Percentiles rank a stretch among this genome's conserved stretches.
Conservation (phyloP, 2,888 invertebrate genomes). For the Cerastis leucographa region DNA sequence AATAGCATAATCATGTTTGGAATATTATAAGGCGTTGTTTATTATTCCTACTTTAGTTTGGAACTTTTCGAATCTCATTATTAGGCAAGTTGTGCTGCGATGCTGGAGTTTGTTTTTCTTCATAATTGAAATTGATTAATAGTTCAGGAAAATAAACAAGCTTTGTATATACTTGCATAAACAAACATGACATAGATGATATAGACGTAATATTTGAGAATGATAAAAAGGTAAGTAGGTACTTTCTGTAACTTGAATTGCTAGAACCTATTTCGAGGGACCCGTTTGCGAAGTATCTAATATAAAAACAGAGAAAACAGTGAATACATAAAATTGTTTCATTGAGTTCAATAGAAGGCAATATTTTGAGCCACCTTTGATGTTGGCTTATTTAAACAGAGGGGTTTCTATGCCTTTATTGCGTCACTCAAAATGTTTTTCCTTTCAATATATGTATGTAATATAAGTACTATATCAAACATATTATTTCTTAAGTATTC, state of each 20-base stretch:
- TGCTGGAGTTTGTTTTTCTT: conserved; percentile 60
- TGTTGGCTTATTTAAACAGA: conserved; percentile 86
- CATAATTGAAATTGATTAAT: conserved; percentile 67
- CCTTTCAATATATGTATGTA: conserved; percentile 68
- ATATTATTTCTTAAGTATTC: conserved; percentile 45
- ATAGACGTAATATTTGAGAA: neutral
- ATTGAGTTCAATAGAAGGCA: conserved; percentile 77
- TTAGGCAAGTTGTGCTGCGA: conserved; percentile 57
- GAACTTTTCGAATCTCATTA: conserved; percentile 64
- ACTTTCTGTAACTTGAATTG: conserved; percentile 16
- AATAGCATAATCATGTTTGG: conserved; percentile 68
- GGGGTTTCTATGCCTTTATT: conserved; percentile 80
- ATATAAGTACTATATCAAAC: conserved; percentile 62
- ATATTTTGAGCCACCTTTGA: conserved; percentile 83
- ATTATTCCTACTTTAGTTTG: conserved; percentile 62
- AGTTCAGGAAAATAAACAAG: conserved; percentile 42
- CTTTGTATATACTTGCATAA: conserved; percentile 17
- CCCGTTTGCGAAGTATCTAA: conserved; percentile 31
- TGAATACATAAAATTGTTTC: conserved; percentile 75
- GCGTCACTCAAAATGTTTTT: conserved; percentile 78
- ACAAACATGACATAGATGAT: conserved; percentile 14
- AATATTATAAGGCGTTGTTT: conserved; percentile 65
- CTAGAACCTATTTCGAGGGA: conserved; percentile 38
- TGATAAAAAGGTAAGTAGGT: neutral
- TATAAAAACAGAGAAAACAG: conserved; percentile 58